Conservation (phyloP, 2,113 vertebrate species). For the Genyomyrus donnyi region DNA sequence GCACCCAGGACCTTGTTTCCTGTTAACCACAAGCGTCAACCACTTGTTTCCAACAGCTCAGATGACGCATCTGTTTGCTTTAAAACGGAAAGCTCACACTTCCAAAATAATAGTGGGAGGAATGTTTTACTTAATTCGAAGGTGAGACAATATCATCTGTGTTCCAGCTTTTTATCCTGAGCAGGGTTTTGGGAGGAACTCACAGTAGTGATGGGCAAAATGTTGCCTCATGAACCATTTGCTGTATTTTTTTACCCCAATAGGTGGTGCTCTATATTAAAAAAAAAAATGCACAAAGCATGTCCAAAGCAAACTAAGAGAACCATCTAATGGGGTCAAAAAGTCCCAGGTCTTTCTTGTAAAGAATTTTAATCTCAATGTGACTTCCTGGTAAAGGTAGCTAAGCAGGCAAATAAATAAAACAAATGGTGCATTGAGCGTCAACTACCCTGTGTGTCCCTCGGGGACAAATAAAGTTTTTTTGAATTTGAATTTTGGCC, state of each 20-base stretch:
- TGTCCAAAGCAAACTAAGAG: not conserved
- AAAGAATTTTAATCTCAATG: no score
- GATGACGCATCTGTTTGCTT: not conserved
- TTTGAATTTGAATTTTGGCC: not conserved
- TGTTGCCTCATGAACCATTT: not conserved
- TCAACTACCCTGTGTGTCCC: not conserved
- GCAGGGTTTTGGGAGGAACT: not conserved
- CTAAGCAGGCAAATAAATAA: not conserved
- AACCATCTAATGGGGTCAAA: not conserved
- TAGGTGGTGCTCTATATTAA: not conserved
- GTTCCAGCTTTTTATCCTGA: not conserved
- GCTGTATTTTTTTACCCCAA: not conserved
- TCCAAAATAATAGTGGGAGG: not conserved
- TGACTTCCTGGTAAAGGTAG: no score
- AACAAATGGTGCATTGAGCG: not conserved
- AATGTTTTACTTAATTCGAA: not conserved
- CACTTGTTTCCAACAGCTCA: not conserved
- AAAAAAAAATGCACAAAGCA: not conserved
- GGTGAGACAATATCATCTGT: not conserved
- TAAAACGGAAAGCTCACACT: not conserved
- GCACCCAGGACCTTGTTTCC: not conserved
- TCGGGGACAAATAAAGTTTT: no score
- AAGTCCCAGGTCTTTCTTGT: not conserved
- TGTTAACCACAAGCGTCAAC: not conserved
- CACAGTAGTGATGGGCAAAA: not conserved